Evolutionary conservation across 1,140 invertebrate species (phyloP).

Genomic region (Campoletis sonorensis): DNA sequence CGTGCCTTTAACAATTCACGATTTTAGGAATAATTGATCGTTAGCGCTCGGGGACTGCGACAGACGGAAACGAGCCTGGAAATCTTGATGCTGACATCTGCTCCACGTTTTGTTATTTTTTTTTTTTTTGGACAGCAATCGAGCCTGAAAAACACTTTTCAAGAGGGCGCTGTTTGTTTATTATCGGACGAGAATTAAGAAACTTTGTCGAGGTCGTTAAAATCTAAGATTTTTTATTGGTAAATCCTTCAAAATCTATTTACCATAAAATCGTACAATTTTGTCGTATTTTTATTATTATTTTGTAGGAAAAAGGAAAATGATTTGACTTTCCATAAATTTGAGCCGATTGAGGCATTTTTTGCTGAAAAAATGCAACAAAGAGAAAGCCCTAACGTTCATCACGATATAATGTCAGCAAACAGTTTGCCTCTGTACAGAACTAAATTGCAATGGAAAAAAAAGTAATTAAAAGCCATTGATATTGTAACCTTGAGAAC

Average conservation of each 20-base stretch:
- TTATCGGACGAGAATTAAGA: not conserved
- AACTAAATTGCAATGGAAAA: too few relatives aligned
- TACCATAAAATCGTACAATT: not conserved
- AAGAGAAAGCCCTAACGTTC: too few relatives aligned
- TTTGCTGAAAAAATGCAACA: too few relatives aligned
- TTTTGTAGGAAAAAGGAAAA: too few relatives aligned
- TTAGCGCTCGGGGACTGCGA: slow-evolving; percentile 10
- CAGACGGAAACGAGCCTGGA: not conserved
- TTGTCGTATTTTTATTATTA: not conserved
- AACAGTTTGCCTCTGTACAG: too few relatives aligned
- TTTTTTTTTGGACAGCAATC: not conserved
- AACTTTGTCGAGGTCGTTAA: not conserved
- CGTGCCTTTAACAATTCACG: not conserved
- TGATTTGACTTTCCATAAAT: too few relatives aligned
- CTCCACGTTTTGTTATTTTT: not conserved
- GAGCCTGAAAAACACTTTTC: not conserved
- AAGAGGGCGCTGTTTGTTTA: not conserved
- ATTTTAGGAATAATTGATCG: slow-evolving; percentile 9
- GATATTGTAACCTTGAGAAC: too few relatives aligned
- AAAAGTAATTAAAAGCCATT: too few relatives aligned
- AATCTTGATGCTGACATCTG: not conserved
- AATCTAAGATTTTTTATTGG: not conserved
- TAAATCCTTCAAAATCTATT: too few relatives aligned
- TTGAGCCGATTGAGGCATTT: too few relatives aligned
- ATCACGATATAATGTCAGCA: too few relatives aligned